These are phyloP conservation scores for Aplodontia rufa DNA, from an alignment of 2,113 vertebrate genomes.

Conservation along the genomic window DNA sequence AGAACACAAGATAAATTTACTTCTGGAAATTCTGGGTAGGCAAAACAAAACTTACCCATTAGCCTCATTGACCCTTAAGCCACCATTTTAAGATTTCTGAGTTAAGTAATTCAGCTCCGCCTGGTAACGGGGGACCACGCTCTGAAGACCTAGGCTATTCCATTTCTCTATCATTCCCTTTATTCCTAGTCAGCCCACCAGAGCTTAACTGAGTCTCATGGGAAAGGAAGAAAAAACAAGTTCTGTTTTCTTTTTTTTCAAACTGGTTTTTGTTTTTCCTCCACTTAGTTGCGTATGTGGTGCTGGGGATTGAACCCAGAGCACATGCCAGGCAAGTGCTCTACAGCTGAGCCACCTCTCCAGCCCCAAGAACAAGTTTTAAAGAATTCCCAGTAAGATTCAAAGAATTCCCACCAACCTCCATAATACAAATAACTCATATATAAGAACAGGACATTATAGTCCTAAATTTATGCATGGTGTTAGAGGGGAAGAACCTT, in stretches of 20 bases:
- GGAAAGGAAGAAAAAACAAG: neutral
- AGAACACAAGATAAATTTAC: neutral
- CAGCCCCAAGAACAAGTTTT: neutral
- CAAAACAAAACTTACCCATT: slow-evolving; percentile 1
- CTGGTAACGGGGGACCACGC: neutral
- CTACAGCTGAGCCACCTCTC: no score
- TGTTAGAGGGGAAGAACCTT: neutral
- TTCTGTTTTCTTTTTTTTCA: no score
- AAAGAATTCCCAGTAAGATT: neutral
- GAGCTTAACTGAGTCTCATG: neutral
- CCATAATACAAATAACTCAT: neutral
- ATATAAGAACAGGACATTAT: neutral
- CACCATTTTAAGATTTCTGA: neutral
- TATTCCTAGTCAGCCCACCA: neutral
- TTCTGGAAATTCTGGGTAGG: neutral
- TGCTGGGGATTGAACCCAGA: no score
- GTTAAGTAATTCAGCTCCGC: neutral
- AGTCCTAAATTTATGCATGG: neutral
- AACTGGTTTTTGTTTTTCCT: no score
- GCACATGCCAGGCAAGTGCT: no score
- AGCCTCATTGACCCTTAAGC: neutral
- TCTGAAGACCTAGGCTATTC: neutral
- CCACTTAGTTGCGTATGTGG: no score
- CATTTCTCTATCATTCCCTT: neutral
- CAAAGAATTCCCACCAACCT: neutral